Evolutionary conservation across 2,113 vertebrate species (phyloP).

Genomic region (Neopipo cinnamomea): DNA sequence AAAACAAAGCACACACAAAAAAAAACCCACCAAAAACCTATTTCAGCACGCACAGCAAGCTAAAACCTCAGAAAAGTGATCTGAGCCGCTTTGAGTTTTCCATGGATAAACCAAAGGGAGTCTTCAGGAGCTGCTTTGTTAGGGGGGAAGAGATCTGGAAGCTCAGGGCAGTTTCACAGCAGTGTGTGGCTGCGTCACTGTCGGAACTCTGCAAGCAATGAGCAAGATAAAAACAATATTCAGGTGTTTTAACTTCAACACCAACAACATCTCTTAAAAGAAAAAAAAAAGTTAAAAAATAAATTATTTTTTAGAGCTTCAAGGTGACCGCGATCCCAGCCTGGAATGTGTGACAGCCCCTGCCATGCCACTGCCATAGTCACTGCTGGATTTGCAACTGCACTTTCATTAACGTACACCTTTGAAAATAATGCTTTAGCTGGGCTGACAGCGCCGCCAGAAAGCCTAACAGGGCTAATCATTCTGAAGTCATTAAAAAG

Average conservation of each 20-base stretch:
- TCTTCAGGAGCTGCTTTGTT: background rate
- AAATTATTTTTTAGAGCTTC: background rate
- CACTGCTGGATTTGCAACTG: constrained; percentile 13
- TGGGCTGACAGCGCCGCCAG: background rate
- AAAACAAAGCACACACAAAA: background rate
- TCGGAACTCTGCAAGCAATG: background rate
- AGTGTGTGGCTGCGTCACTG: background rate
- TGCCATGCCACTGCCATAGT: constrained; percentile 3
- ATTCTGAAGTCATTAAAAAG: constrained; percentile 23
- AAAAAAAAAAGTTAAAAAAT: background rate
- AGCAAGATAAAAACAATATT: background rate
- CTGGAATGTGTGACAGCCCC: constrained; percentile 14
- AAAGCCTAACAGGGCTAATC: constrained; percentile 15
- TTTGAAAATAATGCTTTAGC: constrained; percentile 37
- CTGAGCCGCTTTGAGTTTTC: background rate
- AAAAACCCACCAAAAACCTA: background rate
- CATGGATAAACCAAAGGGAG: background rate
- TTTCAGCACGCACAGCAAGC: background rate
- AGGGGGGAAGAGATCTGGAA: background rate
- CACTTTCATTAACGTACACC: constrained; percentile 15
- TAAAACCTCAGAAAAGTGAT: background rate
- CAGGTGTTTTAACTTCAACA: background rate
- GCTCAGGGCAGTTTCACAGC: background rate
- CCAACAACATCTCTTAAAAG: background rate
- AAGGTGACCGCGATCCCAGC: constrained; percentile 41